Conservation (phyloP, 2,888 invertebrate genomes). For the Bugula neritina region DNA sequence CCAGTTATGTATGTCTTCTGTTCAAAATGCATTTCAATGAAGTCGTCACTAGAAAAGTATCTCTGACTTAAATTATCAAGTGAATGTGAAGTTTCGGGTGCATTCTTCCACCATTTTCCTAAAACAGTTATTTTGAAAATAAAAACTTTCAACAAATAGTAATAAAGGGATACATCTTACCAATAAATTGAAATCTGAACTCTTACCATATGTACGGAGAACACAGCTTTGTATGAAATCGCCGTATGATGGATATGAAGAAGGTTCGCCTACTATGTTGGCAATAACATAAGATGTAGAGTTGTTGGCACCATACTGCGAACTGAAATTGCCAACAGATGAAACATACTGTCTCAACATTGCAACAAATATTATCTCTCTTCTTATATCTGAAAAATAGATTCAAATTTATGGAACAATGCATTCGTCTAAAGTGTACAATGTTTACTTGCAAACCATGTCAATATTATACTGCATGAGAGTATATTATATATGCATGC, state of each 20-base stretch:
- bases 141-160: too few species aligned
- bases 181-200: too few species aligned
- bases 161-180: too few species aligned
- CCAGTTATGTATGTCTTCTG: conserved; percentile 39
- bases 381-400: too few species aligned
- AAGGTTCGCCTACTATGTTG: conserved; percentile 71
- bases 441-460: too few species aligned
- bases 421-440: too few species aligned
- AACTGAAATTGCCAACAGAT: conserved; percentile 75
- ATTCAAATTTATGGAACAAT: neutral
- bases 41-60: conserved; percentile 14
- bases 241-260: conserved; percentile 80
- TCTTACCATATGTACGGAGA: conserved; percentile 19
- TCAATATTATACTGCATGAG: neutral
- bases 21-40: conserved; percentile 42
- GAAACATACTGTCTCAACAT: conserved; percentile 60
- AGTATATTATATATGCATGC: neutral
- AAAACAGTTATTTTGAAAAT: neutral
- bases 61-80: neutral
- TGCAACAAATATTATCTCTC: neutral
- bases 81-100: neutral
- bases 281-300: conserved; percentile 82
- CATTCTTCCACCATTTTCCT: conserved; percentile 22
- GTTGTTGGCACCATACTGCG: conserved; percentile 80
- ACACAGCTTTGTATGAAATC: conserved; percentile 64